phyloP scores from a whole-genome alignment of 1,140 invertebrate species.

The Ostrea denselamellosa region DNA sequence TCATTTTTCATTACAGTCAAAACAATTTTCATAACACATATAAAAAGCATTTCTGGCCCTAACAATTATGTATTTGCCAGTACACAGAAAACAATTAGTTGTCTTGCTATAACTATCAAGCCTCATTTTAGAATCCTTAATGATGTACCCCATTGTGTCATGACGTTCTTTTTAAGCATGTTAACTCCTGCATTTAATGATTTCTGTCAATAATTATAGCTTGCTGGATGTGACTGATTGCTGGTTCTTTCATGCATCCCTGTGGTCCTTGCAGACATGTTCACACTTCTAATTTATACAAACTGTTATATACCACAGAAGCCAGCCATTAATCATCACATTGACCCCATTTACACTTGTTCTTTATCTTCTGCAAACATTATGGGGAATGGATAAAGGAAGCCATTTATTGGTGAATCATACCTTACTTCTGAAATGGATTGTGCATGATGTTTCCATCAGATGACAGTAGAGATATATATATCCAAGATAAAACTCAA shows the following conservation, averaged over 20 bases:
- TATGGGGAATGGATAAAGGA: background rate
- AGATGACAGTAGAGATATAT: background rate
- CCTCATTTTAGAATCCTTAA: background rate
- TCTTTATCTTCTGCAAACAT: background rate
- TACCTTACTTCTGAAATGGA: background rate
- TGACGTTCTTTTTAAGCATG: background rate
- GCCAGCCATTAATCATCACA: background rate
- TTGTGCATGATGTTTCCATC: background rate
- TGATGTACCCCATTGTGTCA: background rate
- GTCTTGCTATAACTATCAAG: background rate
- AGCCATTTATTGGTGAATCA: background rate
- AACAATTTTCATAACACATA: too few relatives aligned
- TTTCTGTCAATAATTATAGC: background rate
- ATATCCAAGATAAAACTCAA: too few relatives aligned
- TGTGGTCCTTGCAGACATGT: background rate
- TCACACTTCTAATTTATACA: background rate
- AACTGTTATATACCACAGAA: background rate
- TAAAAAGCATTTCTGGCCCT: background rate
- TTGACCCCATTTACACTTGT: constrained; percentile 13
- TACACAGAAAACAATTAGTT: background rate
- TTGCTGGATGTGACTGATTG: background rate
- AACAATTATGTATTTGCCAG: background rate
- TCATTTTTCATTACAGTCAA: too few relatives aligned
- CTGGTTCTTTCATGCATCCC: background rate
- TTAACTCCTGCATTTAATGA: background rate